Evolutionary conservation across 2,888 invertebrate genomes (phyloP).

Genomic region (Nomada ruficornis): DNA sequence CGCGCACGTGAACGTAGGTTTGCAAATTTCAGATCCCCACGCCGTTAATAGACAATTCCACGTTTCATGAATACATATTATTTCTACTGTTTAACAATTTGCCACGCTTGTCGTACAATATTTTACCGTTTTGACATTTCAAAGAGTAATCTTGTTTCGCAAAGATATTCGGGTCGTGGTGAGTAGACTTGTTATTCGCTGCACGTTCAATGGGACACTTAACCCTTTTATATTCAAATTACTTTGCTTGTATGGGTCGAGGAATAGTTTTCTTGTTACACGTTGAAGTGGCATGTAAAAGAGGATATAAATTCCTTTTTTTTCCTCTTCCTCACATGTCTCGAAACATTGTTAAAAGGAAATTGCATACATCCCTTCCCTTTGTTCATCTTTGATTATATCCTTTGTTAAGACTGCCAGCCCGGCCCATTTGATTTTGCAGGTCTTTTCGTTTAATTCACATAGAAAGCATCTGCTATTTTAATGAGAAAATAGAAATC

Average conservation of each 20-base stretch:
- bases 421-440: too few species aligned
- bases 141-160: conserved; percentile 42
- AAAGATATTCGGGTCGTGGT: conserved; percentile 43
- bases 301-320: conserved; percentile 9
- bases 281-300: conserved; percentile 17
- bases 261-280: conserved; percentile 50
- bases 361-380: neutral
- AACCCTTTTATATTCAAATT: conserved; percentile 60
- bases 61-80: neutral
- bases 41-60: neutral
- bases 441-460: too few species aligned
- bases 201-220: conserved; percentile 56
- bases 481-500: too few species aligned
- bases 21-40: neutral
- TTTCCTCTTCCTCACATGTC: neutral
- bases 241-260: conserved; percentile 31
- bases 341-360: neutral
- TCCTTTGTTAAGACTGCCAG: neutral
- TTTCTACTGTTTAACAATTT: neutral
- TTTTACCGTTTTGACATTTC: conserved; percentile 35
- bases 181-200: conserved; percentile 50
- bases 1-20: neutral
- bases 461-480: too few species aligned
- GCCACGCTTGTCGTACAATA: neutral
- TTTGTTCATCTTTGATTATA: neutral